phyloP scores from a whole-genome alignment of 1,140 invertebrate species.

The Dryas iulia region DNA sequence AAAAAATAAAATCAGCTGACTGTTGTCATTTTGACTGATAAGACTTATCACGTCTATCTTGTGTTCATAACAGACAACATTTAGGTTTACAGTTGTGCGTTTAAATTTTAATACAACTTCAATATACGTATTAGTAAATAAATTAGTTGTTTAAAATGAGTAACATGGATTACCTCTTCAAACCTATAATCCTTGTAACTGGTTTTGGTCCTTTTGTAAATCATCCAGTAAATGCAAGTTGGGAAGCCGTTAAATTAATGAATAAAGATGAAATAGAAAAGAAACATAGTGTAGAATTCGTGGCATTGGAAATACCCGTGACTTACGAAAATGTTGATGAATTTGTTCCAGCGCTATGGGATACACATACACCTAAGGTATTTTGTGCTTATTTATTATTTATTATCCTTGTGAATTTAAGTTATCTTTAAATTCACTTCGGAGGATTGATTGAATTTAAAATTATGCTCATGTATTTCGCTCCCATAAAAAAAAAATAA shows the following conservation, averaged over 20 bases:
- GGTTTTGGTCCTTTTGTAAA: constrained; percentile 89
- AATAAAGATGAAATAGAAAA: constrained; percentile 72
- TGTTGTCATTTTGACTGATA: constrained; percentile 23
- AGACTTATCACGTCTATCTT: not conserved
- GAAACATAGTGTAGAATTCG: constrained; percentile 79
- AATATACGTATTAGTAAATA: constrained; percentile 4
- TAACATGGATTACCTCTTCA: constrained; percentile 56
- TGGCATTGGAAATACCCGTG: constrained; percentile 84
- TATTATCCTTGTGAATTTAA: no score
- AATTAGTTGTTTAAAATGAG: constrained; percentile 31
- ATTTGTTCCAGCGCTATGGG: constrained; percentile 84
- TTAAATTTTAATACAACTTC: not conserved
- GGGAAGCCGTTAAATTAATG: constrained; percentile 86
- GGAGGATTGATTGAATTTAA: no score
- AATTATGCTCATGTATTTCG: no score
- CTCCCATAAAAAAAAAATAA: no score
- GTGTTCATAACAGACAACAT: no score
- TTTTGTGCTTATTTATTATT: no score
- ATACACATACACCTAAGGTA: constrained; percentile 84
- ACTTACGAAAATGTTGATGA: constrained; percentile 83
- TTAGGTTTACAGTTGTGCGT: not conserved
- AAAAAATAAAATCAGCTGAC: constrained; percentile 54
- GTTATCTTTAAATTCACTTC: no score
- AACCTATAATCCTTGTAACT: constrained; percentile 81
- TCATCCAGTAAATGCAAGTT: constrained; percentile 88